phyloP scores from a whole-genome alignment of 2,797 vertebrate species.

The Phataginus tricuspis region DNA sequence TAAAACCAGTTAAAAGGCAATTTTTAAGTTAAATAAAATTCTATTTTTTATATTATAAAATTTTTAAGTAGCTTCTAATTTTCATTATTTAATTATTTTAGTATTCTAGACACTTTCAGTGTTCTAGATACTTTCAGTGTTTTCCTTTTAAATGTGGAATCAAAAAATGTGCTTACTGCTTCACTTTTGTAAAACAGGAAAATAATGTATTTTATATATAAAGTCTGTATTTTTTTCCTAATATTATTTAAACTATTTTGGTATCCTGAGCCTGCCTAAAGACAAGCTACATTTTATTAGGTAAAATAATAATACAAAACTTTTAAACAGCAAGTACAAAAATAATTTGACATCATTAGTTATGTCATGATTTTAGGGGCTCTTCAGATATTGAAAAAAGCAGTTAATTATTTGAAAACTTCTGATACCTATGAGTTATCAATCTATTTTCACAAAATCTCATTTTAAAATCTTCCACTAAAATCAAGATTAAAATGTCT shows the following conservation, averaged over 20 bases:
- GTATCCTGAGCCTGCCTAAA: neutral
- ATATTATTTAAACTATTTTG: neutral
- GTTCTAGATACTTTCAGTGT: neutral
- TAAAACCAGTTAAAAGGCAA: neutral
- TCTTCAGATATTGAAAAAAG: neutral
- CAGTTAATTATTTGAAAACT: conserved; percentile 7
- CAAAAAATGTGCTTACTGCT: neutral
- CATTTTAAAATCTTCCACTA: neutral
- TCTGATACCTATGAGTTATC: neutral
- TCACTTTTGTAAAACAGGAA: neutral
- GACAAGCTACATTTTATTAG: neutral
- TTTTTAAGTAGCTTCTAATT: neutral
- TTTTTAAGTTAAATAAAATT: neutral
- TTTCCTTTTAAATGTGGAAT: neutral
- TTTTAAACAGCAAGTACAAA: neutral
- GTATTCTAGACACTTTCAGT: neutral
- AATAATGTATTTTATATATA: neutral
- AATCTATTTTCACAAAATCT: neutral
- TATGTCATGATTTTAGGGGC: neutral
- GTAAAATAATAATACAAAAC: neutral
- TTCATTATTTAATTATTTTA: neutral
- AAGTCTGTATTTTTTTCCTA: neutral
- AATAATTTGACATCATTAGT: neutral
- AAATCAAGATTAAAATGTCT: neutral
- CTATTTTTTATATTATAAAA: neutral